A percentile compares a stretch with the other conserved stretches of the same genome.
These are phyloP conservation scores for Argya squamiceps DNA, from an alignment of 2,797 vertebrate species.

Conservation along the genomic window DNA sequence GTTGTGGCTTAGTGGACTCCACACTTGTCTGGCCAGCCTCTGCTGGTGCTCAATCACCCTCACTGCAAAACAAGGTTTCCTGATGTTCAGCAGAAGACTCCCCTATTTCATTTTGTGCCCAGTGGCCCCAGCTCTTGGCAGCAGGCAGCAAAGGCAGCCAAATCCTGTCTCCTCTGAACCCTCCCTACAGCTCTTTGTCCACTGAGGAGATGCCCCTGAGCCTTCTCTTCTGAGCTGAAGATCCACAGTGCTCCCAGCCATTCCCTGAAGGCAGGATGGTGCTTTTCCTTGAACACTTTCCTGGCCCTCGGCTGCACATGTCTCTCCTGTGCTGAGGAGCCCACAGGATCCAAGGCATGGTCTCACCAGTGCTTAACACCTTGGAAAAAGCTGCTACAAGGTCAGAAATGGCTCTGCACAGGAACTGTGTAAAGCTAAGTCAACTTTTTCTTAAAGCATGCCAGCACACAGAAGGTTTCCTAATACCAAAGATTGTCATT, in stretches of 20 bases:
- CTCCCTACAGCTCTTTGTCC: neutral
- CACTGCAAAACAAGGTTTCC: accelerated
- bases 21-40: neutral
- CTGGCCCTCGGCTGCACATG: accelerated
- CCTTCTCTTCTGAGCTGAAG: neutral
- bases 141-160: neutral
- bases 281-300: neutral
- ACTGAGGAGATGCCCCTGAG: accelerated
- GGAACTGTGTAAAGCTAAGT: neutral
- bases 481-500: neutral
- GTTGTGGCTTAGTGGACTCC: neutral
- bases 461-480: neutral
- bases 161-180: too few relatives aligned
- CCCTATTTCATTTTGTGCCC: accelerated
- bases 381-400: neutral
- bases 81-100: neutral
- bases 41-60: neutral
- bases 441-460: neutral
- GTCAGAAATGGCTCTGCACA: neutral
- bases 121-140: accelerated
- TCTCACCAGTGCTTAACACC: neutral
- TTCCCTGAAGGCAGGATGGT: too few relatives aligned
- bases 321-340: neutral
- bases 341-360: accelerated
- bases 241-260: neutral